Evolutionary conservation across 92 coral and sea anemone species (phyloP), one percentile per base, ranked within the genome.

Genomic region (Siderastrea radians): DNA sequence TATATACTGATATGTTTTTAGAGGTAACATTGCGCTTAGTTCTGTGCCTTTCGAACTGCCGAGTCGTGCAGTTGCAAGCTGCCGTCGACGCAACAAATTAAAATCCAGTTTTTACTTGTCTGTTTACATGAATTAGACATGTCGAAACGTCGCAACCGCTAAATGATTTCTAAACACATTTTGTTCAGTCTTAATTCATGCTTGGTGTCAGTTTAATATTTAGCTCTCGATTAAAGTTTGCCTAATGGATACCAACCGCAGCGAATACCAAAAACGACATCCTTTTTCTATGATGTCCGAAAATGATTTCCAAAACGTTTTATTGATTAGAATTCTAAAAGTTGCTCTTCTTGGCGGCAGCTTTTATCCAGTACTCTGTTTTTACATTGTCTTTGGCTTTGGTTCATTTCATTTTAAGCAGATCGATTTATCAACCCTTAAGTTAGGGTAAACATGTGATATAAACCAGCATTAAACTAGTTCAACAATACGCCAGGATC

Each of bases 231-330:
- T 69, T 69, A 46, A 46, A 52, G 67, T 57, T 68, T 70, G 66
- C 50, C 19, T 19, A 63, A 79, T 79, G 16, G 74, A 6, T 11
- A 80, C 74, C 62, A 69, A 69, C 77, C 78, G 66, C 77, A 38
- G 68, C 16, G 86, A 54, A 43, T 45, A 4, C 11, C 11, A 15
- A 38, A 15, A 80, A 66, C 38, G 46, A 26, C 49, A 38, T 11
- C 49, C 9, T 60, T 77, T 10, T 77, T 43, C n/a, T n/a, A 77
- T 59, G 45, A 77, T 59, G 5, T 15, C 8, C 7, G 57, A 45
- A 43, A 53, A 74, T 52, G 6, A 62, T 16, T 60, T 60, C 12
- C 13, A 6, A 77, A 61, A 19, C 48, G 54, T 26, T 59, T 60
- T 11, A 2, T 59, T 17, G 68, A 38, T 59, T n/a, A 43, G 43